phyloP scores from a whole-genome alignment of 2,888 invertebrate genomes.

The Cerastis rubricosa region DNA sequence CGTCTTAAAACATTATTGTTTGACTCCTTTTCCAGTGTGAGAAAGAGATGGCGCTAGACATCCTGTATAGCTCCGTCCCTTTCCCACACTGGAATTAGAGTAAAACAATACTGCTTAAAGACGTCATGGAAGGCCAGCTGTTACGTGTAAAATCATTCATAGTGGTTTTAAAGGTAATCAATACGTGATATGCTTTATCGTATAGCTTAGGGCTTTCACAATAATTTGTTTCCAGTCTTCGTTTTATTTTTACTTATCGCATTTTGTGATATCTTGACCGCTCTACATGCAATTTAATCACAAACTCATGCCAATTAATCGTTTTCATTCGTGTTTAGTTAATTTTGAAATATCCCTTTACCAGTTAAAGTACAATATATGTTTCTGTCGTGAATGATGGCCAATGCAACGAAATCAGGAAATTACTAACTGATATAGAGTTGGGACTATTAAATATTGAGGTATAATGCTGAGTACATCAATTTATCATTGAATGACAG shows the following conservation, averaged over 20 bases:
- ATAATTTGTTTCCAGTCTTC: neutral
- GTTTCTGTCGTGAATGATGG: neutral
- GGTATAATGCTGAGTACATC: neutral
- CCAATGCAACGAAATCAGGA: conserved; percentile 42
- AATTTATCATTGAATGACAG: neutral
- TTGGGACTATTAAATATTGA: neutral
- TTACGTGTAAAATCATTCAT: too few species aligned
- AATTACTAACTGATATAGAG: neutral
- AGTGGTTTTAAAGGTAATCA: too few species aligned
- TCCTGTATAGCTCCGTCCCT: too few species aligned
- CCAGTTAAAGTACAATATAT: conserved; percentile 32
- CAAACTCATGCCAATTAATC: conserved; percentile 73
- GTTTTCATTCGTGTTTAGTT: conserved; percentile 32
- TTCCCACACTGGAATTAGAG: too few species aligned
- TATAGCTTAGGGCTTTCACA: too few species aligned
- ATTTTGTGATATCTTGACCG: neutral
- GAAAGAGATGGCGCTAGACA: too few species aligned
- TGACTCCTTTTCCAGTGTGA: too few species aligned
- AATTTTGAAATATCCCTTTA: conserved; percentile 25
- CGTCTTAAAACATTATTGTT: too few species aligned
- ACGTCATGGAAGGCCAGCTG: too few species aligned
- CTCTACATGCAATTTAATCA: conserved; percentile 73
- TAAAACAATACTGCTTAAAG: too few species aligned
- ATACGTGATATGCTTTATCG: too few species aligned
- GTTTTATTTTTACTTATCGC: neutral